Evolutionary conservation across 2,888 invertebrate genomes (phyloP), one percentile per base, ranked within the genome.

Genomic region (Zeuzera pyrina): DNA sequence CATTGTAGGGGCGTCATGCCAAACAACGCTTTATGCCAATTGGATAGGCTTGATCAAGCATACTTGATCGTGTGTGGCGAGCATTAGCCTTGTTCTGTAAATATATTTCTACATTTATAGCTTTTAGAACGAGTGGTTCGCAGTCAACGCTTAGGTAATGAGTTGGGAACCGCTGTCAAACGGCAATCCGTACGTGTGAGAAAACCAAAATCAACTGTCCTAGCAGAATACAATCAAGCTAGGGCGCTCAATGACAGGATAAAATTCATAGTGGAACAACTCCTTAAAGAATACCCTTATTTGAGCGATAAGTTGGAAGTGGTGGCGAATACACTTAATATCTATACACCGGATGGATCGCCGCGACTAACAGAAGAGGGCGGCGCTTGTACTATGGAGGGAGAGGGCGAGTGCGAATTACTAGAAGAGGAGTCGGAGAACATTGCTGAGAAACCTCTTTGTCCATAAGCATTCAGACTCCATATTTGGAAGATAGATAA

Each of bases 101-200:
- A n/a, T n/a, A n/a, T n/a, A n/a, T n/a, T n/a, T n/a, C n/a, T n/a
- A n/a, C n/a, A n/a, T 14, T 57, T 49, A 0, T 55, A 83, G 81
- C 71, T 86, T 3, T 49, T 87, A 19, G 86, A 86, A 40, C 74
- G 72, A 27, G 85, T 93, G 12, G 86, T 92, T 1, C 85, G 89
- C 29, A 87, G 88, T 45, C 93, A 94, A 58, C 87, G 89, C 15
- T 88, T 90, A 39, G 87, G 89, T 15, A 86, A 79, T 41, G 85
- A 90, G 45, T 85, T 90, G 33, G 52, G 72, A 1, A 79, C 79
- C 2, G 71, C 88, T 1, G 57, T 83, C 1, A 84, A 84, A 35
- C 66, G 76, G 0, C 73, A 73, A 32, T 66, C 69, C 0, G 41
- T 81, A 1, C 63, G 59, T 22, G 52, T 69, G 2, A 63, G 49